phyloP scores from a whole-genome alignment of 2,888 invertebrate genomes.

The Leptinotarsa peninsularis region DNA sequence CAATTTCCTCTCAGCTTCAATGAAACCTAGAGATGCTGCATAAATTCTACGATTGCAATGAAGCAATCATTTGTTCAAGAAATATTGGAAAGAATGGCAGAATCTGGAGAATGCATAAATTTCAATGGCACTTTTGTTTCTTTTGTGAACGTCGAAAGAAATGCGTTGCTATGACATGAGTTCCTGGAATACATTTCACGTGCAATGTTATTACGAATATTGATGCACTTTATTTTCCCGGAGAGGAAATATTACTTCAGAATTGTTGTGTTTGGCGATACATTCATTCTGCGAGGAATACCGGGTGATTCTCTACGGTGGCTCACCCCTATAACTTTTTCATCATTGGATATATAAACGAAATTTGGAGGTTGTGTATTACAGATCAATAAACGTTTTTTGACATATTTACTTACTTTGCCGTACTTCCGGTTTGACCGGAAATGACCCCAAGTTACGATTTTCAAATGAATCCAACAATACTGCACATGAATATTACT shows the following conservation, averaged over 20 bases:
- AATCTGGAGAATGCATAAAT: slow-evolving; percentile 22
- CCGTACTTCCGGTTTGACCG: too few relatives aligned
- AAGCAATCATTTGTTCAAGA: slow-evolving; percentile 24
- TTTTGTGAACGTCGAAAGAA: neutral
- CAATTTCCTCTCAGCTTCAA: slow-evolving; percentile 27
- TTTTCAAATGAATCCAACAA: too few relatives aligned
- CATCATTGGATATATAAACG: too few relatives aligned
- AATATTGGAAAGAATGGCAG: slow-evolving; percentile 23
- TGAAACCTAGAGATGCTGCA: slow-evolving; percentile 23
- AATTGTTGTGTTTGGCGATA: neutral
- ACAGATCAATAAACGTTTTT: too few relatives aligned
- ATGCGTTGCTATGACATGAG: neutral
- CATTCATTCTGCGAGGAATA: neutral
- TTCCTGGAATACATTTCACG: neutral
- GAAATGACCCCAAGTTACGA: too few relatives aligned
- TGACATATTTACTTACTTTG: too few relatives aligned
- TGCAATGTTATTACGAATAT: slow-evolving; percentile 15
- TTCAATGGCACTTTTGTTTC: slow-evolving; percentile 18
- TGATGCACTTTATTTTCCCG: slow-evolving; percentile 8
- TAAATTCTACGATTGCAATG: slow-evolving; percentile 23
- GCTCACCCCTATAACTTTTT: too few relatives aligned
- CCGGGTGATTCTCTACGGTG: too few relatives aligned
- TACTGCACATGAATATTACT: too few relatives aligned
- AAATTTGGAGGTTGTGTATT: too few relatives aligned
- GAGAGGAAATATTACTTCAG: neutral